Evolutionary conservation across 2,113 vertebrate species (phyloP).

Genomic region (Conger conger): DNA sequence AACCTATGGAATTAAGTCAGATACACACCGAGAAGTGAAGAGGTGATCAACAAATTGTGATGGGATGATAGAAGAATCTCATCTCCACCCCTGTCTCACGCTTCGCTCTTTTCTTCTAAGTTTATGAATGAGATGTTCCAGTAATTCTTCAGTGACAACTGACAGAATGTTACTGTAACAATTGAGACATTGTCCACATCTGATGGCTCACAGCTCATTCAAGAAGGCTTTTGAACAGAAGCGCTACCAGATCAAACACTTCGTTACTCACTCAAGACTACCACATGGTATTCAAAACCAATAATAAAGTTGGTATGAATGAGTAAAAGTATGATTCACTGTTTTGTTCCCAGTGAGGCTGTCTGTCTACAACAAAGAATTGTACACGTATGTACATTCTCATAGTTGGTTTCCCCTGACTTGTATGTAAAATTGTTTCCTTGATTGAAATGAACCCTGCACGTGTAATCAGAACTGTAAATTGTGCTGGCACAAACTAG

Average conservation of each 20-base stretch:
- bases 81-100: constrained; percentile 5
- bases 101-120: not conserved
- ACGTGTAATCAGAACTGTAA: too few relatives aligned
- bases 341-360: too few relatives aligned
- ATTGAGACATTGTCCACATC: constrained; percentile 50
- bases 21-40: constrained; percentile 11
- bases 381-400: too few relatives aligned
- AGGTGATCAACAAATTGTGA: not conserved
- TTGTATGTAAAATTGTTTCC: too few relatives aligned
- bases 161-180: constrained; percentile 43
- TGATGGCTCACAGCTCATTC: constrained; percentile 21
- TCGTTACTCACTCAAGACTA: not conserved
- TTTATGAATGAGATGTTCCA: constrained; percentile 38
- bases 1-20: constrained; percentile 14
- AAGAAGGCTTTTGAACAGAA: constrained; percentile 12
- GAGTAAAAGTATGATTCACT: too few relatives aligned
- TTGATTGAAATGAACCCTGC: too few relatives aligned
- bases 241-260: constrained; percentile 6
- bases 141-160: constrained; percentile 37
- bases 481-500: too few relatives aligned
- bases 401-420: too few relatives aligned
- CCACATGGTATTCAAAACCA: not conserved
- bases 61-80: not conserved
- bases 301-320: not conserved
- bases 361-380: too few relatives aligned